Evolutionary conservation across 1,140 invertebrate species (phyloP).

Genomic region (Caenorhabditis tropicalis): DNA sequence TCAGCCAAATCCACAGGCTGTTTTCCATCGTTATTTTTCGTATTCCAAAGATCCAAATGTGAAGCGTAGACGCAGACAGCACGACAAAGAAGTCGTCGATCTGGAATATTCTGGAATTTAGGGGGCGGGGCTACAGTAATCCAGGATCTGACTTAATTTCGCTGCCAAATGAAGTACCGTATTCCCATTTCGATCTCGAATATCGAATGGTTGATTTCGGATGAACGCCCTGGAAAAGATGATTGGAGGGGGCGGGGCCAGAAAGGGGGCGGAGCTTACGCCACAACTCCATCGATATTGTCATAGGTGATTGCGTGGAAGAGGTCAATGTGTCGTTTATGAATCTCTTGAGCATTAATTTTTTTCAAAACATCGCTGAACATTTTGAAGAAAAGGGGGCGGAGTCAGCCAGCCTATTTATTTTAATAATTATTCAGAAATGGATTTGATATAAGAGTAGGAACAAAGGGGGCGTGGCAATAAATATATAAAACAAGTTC

Average conservation of each 20-base stretch:
- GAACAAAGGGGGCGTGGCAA: too few relatives aligned
- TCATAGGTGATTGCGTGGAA: conserved; percentile 30
- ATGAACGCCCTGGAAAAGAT: background rate
- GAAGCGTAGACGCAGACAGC: background rate
- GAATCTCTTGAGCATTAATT: conserved; percentile 23
- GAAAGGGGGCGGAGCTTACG: background rate
- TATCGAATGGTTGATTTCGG: background rate
- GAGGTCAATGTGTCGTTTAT: conserved; percentile 15
- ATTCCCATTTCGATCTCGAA: background rate
- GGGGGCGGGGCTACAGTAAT: background rate
- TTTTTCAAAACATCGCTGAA: conserved; percentile 13
- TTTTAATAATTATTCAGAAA: too few relatives aligned
- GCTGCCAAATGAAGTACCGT: conserved; percentile 3
- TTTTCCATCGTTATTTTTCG: conserved; percentile 39
- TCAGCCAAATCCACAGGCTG: conserved; percentile 14
- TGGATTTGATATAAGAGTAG: too few relatives aligned
- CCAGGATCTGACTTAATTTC: background rate
- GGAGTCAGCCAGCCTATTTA: too few relatives aligned
- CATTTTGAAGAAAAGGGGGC: background rate
- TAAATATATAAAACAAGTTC: too few relatives aligned
- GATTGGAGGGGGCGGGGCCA: too few relatives aligned
- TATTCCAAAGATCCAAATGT: background rate
- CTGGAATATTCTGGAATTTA: background rate
- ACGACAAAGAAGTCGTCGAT: conserved; percentile 27
- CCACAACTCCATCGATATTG: background rate